phyloP scores from a whole-genome alignment of 2,888 invertebrate genomes.

The Cryptophagus acutangulus region DNA sequence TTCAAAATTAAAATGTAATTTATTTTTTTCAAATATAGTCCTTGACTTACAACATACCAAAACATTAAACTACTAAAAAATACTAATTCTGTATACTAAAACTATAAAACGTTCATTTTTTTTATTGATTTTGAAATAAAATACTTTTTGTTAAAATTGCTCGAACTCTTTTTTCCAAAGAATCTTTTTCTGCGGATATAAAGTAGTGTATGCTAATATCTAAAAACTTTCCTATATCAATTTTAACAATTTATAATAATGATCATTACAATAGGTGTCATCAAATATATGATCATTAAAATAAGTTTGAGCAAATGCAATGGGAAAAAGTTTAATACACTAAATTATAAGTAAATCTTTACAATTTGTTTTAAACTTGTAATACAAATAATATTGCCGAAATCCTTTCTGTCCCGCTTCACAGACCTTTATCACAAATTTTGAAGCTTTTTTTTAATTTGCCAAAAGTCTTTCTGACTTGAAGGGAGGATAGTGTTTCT shows the following conservation, averaged over 20 bases:
- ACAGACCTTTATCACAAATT: neutral
- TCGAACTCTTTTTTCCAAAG: neutral
- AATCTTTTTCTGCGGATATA: neutral
- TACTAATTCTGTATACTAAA: too few relatives aligned
- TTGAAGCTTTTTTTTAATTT: neutral
- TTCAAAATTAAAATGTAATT: too few relatives aligned
- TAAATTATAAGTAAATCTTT: neutral
- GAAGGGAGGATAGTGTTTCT: neutral
- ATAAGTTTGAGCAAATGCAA: neutral
- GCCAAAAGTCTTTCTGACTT: neutral
- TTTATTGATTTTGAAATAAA: neutral
- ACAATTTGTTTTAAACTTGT: neutral
- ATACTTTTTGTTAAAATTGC: neutral
- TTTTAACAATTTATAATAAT: neutral
- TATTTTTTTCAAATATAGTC: too few relatives aligned
- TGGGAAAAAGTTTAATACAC: neutral
- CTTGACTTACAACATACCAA: too few relatives aligned
- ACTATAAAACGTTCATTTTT: too few relatives aligned
- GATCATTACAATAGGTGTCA: neutral
- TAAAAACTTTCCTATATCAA: neutral
- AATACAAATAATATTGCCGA: neutral
- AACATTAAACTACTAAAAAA: too few relatives aligned
- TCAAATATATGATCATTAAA: slow-evolving; percentile 1
- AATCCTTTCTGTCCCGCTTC: neutral
- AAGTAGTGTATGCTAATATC: neutral